Evolutionary conservation across 2,888 invertebrate genomes (phyloP).

Genomic region (Leptopilina syphax): DNA sequence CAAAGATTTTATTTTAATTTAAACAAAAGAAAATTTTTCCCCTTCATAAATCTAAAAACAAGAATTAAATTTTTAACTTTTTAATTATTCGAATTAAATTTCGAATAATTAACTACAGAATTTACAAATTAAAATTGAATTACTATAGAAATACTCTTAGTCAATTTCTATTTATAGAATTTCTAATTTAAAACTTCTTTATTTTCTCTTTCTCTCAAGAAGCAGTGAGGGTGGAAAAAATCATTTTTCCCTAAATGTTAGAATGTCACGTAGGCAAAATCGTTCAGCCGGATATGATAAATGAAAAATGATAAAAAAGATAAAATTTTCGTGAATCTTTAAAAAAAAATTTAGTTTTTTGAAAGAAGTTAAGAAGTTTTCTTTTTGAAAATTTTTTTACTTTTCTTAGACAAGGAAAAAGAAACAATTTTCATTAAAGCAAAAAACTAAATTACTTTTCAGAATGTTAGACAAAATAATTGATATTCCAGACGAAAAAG

Average conservation of each 20-base stretch:
- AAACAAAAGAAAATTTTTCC: slow-evolving; percentile 1
- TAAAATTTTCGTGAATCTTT: background rate
- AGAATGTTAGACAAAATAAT: background rate
- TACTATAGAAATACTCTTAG: background rate
- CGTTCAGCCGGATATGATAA: background rate
- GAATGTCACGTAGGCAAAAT: slow-evolving; percentile 20
- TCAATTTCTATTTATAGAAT: slow-evolving; percentile 20
- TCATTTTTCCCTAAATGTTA: background rate
- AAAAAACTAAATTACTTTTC: background rate
- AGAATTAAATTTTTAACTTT: too few relatives aligned
- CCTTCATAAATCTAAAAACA: background rate
- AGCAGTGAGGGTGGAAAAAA: background rate
- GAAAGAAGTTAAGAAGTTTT: background rate
- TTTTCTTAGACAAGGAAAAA: too few relatives aligned
- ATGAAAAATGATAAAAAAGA: slow-evolving; percentile 12
- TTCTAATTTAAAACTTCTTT: slow-evolving; percentile 15
- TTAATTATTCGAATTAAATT: too few relatives aligned
- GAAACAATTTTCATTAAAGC: background rate
- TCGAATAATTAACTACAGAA: too few relatives aligned
- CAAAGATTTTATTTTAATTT: background rate
- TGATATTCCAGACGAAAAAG: slow-evolving; percentile 2
- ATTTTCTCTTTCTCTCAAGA: background rate
- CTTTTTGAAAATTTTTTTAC: too few relatives aligned
- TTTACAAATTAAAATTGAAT: too few relatives aligned
- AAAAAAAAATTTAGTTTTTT: background rate